Percentiles rank a stretch among this genome's conserved stretches.
Conservation (phyloP, 1,140 invertebrate genomes). For the Archegozetes longisetosus region DNA sequence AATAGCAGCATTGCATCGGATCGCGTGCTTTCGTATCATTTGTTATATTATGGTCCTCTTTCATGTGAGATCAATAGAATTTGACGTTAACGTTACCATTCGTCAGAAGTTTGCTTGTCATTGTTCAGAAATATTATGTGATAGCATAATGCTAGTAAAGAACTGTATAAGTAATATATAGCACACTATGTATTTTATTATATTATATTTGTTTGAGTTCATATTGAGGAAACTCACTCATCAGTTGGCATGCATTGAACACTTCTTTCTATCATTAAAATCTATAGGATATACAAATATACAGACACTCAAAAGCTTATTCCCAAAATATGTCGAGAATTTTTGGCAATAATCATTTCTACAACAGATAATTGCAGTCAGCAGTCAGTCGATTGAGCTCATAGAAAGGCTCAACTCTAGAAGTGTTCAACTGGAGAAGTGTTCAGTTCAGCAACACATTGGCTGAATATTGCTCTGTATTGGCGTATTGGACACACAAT, state of each 20-base stretch:
- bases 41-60: not conserved
- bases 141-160: not conserved
- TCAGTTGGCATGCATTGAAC: not conserved
- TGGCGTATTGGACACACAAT: not conserved
- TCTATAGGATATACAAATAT: not conserved
- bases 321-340: not conserved
- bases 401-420: not conserved
- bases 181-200: not conserved
- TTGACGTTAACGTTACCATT: not conserved
- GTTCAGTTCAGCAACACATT: not conserved
- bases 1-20: not conserved
- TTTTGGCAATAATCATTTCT: not conserved
- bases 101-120: not conserved
- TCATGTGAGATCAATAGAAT: not conserved
- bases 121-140: not conserved
- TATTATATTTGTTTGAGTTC: not conserved
- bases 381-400: too few relatives aligned
- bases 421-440: too few relatives aligned
- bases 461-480: not conserved
- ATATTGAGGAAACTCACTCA: not conserved
- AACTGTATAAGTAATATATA: not conserved
- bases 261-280: not conserved
- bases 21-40: conserved; percentile 5
- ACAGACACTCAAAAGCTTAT: not conserved
- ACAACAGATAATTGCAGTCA: not conserved